Conservation (phyloP, 2,797 vertebrate species). For the Antennarius maculatus region DNA sequence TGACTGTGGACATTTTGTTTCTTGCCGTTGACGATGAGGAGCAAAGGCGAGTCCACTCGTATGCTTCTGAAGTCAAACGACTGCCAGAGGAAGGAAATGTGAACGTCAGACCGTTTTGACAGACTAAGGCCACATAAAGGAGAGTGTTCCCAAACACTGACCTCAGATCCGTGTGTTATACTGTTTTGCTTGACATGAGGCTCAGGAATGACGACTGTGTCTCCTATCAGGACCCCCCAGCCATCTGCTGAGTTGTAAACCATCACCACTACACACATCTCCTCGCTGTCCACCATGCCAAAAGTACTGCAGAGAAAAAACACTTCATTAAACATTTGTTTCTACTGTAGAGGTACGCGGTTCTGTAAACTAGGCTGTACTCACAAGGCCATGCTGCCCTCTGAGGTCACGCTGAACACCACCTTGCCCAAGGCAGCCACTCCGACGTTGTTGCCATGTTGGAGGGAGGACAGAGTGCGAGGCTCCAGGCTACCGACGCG, state of each 20-base stretch:
- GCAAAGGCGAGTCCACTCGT: constrained; percentile 89
- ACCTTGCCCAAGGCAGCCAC: constrained; percentile 89
- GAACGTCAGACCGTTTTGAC: background rate
- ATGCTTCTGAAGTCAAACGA: constrained; percentile 88
- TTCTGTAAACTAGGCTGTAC: constrained; percentile 48
- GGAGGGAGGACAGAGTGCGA: constrained; percentile 76
- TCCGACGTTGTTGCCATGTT: constrained; percentile 81
- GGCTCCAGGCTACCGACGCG: constrained; percentile 82
- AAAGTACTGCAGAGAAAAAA: constrained; percentile 82
- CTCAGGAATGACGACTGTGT: constrained; percentile 91
- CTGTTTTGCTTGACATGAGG: constrained; percentile 86
- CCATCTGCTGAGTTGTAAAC: constrained; percentile 92
- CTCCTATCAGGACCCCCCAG: constrained; percentile 93
- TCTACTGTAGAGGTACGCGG: background rate
- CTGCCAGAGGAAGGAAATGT: constrained; percentile 62
- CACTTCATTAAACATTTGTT: background rate
- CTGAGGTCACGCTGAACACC: constrained; percentile 90
- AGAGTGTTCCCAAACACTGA: constrained; percentile 53
- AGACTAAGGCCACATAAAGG: too few species aligned
- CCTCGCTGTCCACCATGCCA: constrained; percentile 87
- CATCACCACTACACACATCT: constrained; percentile 88
- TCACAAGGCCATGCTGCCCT: constrained; percentile 92
- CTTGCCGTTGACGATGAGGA: constrained; percentile 91
- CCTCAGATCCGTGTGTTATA: constrained; percentile 88
- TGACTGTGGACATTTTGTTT: constrained; percentile 86